These are phyloP conservation scores for Calephelis virginiensis DNA, from an alignment of 1,140 invertebrate species.

Conservation along the genomic window DNA sequence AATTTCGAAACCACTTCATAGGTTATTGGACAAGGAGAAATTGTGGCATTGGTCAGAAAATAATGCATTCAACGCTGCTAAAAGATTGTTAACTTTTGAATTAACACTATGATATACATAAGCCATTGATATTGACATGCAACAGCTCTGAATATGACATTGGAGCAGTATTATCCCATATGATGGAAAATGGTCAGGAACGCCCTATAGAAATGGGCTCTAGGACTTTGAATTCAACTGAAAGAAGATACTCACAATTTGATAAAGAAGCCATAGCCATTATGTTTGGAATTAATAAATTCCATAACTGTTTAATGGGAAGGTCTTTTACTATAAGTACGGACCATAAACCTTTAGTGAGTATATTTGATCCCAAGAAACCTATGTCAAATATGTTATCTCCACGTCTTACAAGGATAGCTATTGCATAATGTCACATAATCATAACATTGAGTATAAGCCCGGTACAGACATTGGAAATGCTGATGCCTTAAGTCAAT, in stretches of 20 bases:
- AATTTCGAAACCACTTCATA: slow-evolving; percentile 26
- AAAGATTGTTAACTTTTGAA: slow-evolving; percentile 47
- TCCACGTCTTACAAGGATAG: slow-evolving; percentile 38
- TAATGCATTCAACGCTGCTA: slow-evolving; percentile 41
- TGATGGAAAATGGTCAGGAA: slow-evolving; percentile 44
- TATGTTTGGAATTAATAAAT: slow-evolving; percentile 63
- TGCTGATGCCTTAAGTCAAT: no score
- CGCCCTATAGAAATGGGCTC: slow-evolving; percentile 69
- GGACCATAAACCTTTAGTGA: slow-evolving; percentile 73
- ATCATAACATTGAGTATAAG: slow-evolving; percentile 32
- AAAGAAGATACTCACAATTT: slow-evolving; percentile 41
- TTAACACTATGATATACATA: slow-evolving; percentile 46
- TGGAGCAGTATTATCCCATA: slow-evolving; percentile 52
- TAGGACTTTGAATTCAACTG: slow-evolving; percentile 34
- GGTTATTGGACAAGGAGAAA: slow-evolving; percentile 22
- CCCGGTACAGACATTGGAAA: no score
- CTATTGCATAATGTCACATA: slow-evolving; percentile 28
- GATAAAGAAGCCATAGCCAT: slow-evolving; percentile 71
- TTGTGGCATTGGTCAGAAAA: slow-evolving; percentile 48
- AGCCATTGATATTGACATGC: slow-evolving; percentile 18
- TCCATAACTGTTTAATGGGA: slow-evolving; percentile 53
- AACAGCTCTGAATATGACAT: slow-evolving; percentile 74
- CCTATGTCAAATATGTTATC: slow-evolving; percentile 49
- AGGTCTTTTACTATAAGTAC: slow-evolving; percentile 20
- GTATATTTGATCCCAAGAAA: slow-evolving; percentile 56